Evolutionary conservation across 2,888 invertebrate species (phyloP).

Genomic region (Fragum sueziense): DNA sequence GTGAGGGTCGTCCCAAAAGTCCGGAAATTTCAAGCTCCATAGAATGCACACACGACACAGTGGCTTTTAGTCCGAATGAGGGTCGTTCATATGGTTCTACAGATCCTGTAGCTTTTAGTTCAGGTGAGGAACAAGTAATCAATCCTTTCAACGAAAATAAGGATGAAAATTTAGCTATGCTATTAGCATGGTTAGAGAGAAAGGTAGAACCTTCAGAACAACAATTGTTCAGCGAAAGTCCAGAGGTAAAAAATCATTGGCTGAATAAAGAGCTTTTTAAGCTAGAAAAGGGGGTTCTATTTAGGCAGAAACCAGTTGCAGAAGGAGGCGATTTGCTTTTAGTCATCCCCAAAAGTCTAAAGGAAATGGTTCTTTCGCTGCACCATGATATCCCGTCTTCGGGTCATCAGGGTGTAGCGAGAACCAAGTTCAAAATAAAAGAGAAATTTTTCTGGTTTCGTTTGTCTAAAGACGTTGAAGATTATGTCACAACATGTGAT

Average conservation of each 20-base stretch:
- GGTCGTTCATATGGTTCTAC: too few species aligned
- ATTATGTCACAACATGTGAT: conserved; percentile 17
- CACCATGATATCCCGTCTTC: conserved; percentile 34
- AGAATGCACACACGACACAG: too few species aligned
- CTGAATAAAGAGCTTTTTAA: conserved; percentile 25
- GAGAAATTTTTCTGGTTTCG: conserved; percentile 35
- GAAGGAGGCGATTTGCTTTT: neutral
- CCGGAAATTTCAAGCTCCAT: too few species aligned
- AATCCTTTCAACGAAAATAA: neutral
- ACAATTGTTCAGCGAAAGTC: conserved; percentile 11
- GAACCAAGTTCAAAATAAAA: conserved; percentile 19
- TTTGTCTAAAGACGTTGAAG: conserved; percentile 20
- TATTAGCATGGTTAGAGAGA: too few species aligned
- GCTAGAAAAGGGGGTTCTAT: conserved; percentile 7
- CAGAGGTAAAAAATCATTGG: conserved; percentile 25
- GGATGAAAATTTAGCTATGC: too few species aligned
- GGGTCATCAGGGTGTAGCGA: conserved; percentile 39
- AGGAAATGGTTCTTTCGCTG: neutral
- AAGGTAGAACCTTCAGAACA: too few species aligned
- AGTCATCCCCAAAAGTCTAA: conserved; percentile 13
- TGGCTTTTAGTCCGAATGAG: neutral
- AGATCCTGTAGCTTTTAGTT: too few species aligned
- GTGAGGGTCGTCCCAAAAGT: neutral
- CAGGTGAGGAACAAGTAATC: neutral
- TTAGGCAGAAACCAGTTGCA: neutral